Percentiles rank a stretch among this genome's conserved stretches.
Evolutionary conservation across 2,797 vertebrate species (phyloP).

Genomic region (Sebastes steindachneri): DNA sequence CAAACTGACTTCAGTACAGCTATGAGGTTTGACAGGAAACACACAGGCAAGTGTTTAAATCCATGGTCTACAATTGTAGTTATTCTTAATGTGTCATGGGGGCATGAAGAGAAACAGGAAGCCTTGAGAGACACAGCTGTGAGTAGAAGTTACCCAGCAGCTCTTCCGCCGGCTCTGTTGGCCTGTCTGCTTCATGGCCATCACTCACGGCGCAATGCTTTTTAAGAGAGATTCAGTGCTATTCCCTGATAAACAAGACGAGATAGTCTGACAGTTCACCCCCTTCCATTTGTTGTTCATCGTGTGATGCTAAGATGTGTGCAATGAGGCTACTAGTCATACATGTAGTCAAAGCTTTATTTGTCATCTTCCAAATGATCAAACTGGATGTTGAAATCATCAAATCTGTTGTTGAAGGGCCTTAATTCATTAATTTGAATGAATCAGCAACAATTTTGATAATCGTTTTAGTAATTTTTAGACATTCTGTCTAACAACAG

Average conservation of each 20-base stretch:
- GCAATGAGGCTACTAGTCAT: background rate
- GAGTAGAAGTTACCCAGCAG: slow-evolving; percentile 27
- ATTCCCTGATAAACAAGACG: slow-evolving; percentile 23
- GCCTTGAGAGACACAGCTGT: slow-evolving; percentile 54
- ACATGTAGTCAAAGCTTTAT: background rate
- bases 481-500: background rate
- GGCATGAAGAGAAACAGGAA: slow-evolving; percentile 20
- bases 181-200: slow-evolving; percentile 41
- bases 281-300: background rate
- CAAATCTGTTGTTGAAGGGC: background rate
- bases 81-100: slow-evolving; percentile 37
- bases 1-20: slow-evolving; percentile 30
- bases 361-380: background rate
- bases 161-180: slow-evolving; percentile 33
- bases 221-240: slow-evolving; percentile 5
- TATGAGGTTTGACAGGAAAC: slow-evolving; percentile 42
- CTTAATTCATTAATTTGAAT: background rate
- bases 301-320: background rate
- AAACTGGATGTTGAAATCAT: background rate
- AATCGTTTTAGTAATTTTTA: background rate
- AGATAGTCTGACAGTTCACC: background rate
- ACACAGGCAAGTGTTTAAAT: slow-evolving; percentile 10
- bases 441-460: background rate
- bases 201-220: slow-evolving; percentile 26
- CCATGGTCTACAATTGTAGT: slow-evolving; percentile 15